Evolutionary conservation across 2,797 vertebrate species (phyloP), one percentile per base, ranked within the genome.

Genomic region (Myiothlypis chrysogaster): DNA sequence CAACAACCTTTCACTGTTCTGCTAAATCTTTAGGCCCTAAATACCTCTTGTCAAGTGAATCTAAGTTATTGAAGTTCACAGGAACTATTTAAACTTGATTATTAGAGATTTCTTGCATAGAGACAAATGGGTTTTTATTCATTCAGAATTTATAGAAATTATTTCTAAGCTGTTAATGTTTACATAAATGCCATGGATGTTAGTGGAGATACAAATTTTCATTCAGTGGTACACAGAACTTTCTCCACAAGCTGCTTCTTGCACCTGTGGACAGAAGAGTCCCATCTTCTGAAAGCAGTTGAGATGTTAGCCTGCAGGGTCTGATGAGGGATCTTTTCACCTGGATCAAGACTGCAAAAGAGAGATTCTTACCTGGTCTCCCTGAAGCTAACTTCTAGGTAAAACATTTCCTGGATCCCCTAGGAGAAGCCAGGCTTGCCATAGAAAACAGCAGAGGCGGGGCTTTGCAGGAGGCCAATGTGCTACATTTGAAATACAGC

Each of bases 61-160:
- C 70, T 37, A 65, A 52, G 10, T 23, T 8, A 65, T 52, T 55
- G 39, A 75, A 66, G 4, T 76, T 79, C 55, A 49, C 5, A 49
- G 19, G 13, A 85, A n/a, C 8, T 46, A 49, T 72, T 75, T 52
- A 56, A 64, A 46, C 10, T 81, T 73, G 8, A 27, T 17, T 70
- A n/a, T 46, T 21, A 85, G 14, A 35, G 8, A 49, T 35, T 78
- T 66, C 7, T 30, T 81, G 52, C 12, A 14, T 6, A 41, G 10
- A 37, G 2, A 44, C 1, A 30, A 50, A 27, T 10, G 6, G 0
- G 3, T 0, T 2, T 72, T 63, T 46, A 50, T n/a, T 8, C 4
- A 27, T 3, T 65, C 30, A 22, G 3, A 23, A 65, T 57, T 68
- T 61, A 57, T 9, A 69, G 16, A 86, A 85, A 72, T 32, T 0